Conservation (phyloP, 2,888 invertebrate species). For the Plutella xylostella region DNA sequence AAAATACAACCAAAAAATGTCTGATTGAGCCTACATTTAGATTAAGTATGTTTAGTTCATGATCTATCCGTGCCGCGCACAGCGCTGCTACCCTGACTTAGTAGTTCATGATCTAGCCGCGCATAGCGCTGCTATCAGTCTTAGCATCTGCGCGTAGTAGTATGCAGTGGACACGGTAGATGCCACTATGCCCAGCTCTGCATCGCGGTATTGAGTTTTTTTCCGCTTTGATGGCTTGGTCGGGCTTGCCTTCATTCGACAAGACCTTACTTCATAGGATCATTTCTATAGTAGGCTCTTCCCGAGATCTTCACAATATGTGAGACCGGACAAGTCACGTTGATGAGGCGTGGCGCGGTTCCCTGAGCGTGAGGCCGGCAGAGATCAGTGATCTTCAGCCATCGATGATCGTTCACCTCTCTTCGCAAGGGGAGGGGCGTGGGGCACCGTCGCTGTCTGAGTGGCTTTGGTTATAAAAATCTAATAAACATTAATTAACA, state of each 20-base stretch:
- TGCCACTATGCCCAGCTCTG: not conserved
- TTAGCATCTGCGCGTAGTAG: too few species aligned
- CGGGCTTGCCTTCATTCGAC: not conserved
- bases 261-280: conserved; percentile 28
- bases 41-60: too few species aligned
- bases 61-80: too few species aligned
- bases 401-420: conserved; percentile 26
- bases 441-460: conserved; percentile 22
- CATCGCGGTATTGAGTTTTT: conserved; percentile 3
- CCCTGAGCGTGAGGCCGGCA: conserved; percentile 26
- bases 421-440: conserved; percentile 17
- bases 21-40: too few species aligned
- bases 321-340: conserved; percentile 20
- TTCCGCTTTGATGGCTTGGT: not conserved
- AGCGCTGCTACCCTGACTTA: too few species aligned
- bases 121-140: too few species aligned
- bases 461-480: too few species aligned
- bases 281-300: conserved; percentile 27
- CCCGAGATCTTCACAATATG: conserved; percentile 20
- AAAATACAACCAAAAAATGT: too few species aligned
- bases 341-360: conserved; percentile 26
- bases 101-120: too few species aligned
- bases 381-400: conserved; percentile 17
- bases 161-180: too few species aligned
- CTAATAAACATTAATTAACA: too few species aligned